Base-by-base conservation (phyloP, 2,797 vertebrate genomes). In the Iguana delicatissima region DNA sequence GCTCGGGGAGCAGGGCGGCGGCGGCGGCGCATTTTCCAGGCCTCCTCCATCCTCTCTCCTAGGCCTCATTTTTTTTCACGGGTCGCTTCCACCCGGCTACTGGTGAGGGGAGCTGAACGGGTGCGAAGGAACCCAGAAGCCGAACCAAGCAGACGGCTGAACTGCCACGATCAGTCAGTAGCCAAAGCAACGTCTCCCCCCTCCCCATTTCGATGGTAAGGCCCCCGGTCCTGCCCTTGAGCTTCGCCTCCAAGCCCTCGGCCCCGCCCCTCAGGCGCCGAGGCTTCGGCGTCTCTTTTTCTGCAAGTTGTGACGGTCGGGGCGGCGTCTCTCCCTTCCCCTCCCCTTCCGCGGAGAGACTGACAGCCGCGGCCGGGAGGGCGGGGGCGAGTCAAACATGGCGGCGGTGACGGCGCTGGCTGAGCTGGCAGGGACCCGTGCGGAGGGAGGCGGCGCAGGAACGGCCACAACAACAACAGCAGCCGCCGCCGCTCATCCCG, bases 301-400 rank as follows among this genome's bases (percentile, higher is more conserved):
- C 29, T 12, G 6, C 6, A 12, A 52, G 52, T 12, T 52, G 52
- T 9, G 52, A 12, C 52, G 52, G 18, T 5, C 4, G 13, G 62
- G 62, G 62, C 0, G 42, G 24, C 0, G 3, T 80, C 73, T 57
- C 46, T 35, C 18, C 9, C 18, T 67, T 32, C 24, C 6, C 50
- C 1, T 13, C 14, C 69, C n/a, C 29, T 42, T 14, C 20, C 69
- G 0, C 42, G 35, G 13, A 10, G 80, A 81, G 52, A 52, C 52
- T 81, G 80, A 81, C 82, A 38, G 35, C 18, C 10, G 32, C 62
- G 26, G 42, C 76, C 6, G 12, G 35, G 89, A 55, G 26, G 18
- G 88, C 81, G 62, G 92, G 35, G 59, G 1, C 42, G 7, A 74
- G 26, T 35, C 72, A 67, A 91, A 95, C 77, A 96, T 95, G 95